Percentiles rank a stretch among this genome's conserved stretches.
Evolutionary conservation across 2,797 vertebrate species (phyloP).

Genomic region (Platalea minor): DNA sequence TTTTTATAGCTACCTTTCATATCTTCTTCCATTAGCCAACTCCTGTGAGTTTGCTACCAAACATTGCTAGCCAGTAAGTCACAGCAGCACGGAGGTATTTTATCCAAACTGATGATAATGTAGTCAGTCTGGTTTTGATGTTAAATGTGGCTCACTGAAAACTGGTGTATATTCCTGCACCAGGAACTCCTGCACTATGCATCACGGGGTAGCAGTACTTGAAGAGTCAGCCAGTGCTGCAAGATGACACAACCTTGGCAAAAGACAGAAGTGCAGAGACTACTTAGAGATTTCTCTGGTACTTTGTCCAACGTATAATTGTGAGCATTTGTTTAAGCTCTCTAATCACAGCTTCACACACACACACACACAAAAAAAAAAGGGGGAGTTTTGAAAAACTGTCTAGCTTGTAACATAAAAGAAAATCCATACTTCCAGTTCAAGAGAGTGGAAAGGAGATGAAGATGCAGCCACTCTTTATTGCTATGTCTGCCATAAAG

Average conservation of each 20-base stretch:
- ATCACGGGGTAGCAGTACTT: not conserved
- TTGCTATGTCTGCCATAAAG: not conserved
- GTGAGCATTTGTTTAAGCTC: not conserved
- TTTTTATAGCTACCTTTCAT: not conserved
- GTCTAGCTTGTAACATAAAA: not conserved
- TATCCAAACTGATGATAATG: not conserved
- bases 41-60: not conserved
- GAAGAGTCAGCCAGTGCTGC: not conserved
- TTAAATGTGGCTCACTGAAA: not conserved
- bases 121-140: not conserved
- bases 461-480: not conserved
- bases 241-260: not conserved
- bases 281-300: not conserved
- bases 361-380: too few species aligned
- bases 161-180: not conserved
- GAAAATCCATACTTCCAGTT: not conserved
- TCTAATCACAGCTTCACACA: not conserved
- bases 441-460: not conserved
- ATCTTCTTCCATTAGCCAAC: not conserved
- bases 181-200: not conserved
- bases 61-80: not conserved
- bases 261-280: not conserved
- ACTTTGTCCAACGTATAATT: not conserved
- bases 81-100: not conserved
- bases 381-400: not conserved